Evolutionary conservation across 2,113 vertebrate genomes (phyloP).

Genomic region (Oxygymnocypris stewartii): DNA sequence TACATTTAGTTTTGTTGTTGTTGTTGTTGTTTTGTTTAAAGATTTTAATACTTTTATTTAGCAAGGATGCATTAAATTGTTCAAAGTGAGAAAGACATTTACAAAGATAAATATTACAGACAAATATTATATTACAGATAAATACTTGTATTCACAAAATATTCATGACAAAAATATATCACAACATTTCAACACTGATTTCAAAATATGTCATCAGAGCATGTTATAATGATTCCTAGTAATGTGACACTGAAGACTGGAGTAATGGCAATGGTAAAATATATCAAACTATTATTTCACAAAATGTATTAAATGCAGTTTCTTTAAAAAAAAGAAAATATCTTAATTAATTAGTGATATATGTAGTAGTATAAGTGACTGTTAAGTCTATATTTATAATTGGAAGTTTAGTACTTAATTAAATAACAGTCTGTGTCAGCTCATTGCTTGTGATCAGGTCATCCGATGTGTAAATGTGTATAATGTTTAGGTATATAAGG

Average conservation of each 20-base stretch:
- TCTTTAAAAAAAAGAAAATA: neutral
- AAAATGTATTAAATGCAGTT: too few species aligned
- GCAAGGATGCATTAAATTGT: neutral
- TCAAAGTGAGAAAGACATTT: neutral
- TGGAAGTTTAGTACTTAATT: neutral
- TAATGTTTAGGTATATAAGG: neutral
- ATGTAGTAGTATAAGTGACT: neutral
- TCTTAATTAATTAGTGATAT: neutral
- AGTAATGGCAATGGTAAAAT: neutral
- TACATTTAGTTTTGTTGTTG: too few species aligned
- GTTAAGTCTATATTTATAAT: neutral
- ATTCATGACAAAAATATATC: neutral
- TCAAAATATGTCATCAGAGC: neutral
- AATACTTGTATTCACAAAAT: neutral
- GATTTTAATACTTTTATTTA: neutral
- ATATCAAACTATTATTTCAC: neutral
- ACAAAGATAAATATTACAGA: neutral
- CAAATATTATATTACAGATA: neutral
- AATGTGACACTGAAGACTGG: neutral
- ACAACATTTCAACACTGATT: neutral
- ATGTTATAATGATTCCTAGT: neutral
- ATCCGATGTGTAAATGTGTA: neutral
- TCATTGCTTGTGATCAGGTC: neutral
- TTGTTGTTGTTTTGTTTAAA: neutral
- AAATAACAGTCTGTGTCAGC: neutral